Conservation (phyloP, 1,140 invertebrate species). For the Trachymyrmex septentrionalis region DNA sequence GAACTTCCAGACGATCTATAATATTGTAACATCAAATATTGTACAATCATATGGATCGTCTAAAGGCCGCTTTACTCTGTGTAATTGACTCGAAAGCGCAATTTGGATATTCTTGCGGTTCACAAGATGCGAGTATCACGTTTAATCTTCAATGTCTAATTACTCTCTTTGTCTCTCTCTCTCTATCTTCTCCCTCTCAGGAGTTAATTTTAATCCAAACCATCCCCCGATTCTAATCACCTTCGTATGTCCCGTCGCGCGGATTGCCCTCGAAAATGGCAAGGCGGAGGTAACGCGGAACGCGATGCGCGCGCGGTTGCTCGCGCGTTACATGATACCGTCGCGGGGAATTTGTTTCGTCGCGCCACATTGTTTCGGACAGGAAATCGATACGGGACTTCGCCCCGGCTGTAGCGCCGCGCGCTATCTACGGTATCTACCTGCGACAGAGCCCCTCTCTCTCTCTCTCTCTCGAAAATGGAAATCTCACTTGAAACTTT, state of each 20-base stretch:
- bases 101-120: conserved; percentile 12
- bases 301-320: conserved; percentile 46
- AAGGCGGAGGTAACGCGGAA: not conserved
- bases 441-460: conserved; percentile 28
- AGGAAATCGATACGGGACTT: conserved; percentile 78
- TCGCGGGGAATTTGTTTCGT: conserved; percentile 70
- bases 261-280: conserved; percentile 32
- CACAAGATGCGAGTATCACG: conserved; percentile 2
- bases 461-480: not conserved
- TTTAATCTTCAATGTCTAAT: conserved; percentile 23
- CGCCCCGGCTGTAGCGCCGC: conserved; percentile 30
- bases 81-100: conserved; percentile 9
- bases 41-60: no score
- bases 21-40: no score
- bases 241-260: not conserved
- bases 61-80: not conserved
- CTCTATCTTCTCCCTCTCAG: conserved; percentile 4
- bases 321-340: conserved; percentile 49
- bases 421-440: conserved; percentile 42
- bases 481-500: conserved; percentile 50
- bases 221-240: not conserved
- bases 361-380: conserved; percentile 75
- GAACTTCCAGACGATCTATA: no score
- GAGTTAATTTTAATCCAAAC: conserved; percentile 38
- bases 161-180: not conserved